Percentiles rank a stretch among this genome's conserved stretches.
These are phyloP conservation scores for Atherinomorus stipes DNA, from an alignment of 2,113 vertebrate species.

Conservation along the genomic window DNA sequence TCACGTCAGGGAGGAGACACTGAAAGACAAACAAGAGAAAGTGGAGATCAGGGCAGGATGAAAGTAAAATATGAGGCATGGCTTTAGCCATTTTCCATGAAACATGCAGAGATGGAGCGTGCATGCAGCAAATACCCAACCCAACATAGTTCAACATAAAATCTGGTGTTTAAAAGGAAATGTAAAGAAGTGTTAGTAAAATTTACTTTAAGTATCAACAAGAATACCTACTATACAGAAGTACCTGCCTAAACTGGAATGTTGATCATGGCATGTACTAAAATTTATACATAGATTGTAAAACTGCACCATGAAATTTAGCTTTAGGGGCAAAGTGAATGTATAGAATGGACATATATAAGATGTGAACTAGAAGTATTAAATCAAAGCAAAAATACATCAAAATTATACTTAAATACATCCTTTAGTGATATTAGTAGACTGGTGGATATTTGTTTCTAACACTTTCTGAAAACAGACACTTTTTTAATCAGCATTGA, in stretches of 20 bases:
- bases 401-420: background rate
- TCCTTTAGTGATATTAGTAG: background rate
- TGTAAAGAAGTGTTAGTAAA: too few relatives aligned
- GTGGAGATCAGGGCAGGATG: constrained; percentile 9
- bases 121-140: too few relatives aligned
- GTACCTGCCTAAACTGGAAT: too few relatives aligned
- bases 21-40: constrained; percentile 46
- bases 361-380: background rate
- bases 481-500: background rate
- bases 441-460: background rate
- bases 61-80: background rate
- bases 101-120: background rate
- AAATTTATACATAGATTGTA: background rate
- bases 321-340: background rate
- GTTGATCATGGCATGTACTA: too few relatives aligned
- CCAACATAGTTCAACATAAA: too few relatives aligned
- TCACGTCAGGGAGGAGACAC: constrained; percentile 43
- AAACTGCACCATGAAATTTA: constrained; percentile 2
- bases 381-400: background rate
- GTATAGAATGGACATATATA: background rate
- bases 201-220: too few relatives aligned
- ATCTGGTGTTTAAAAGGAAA: too few relatives aligned
- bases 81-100: constrained; percentile 1
- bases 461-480: background rate
- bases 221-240: too few relatives aligned